Evolutionary conservation across 2,797 vertebrate genomes (phyloP), one percentile per base, ranked within the genome.

Genomic region (Heteromormyrus szaboi): DNA sequence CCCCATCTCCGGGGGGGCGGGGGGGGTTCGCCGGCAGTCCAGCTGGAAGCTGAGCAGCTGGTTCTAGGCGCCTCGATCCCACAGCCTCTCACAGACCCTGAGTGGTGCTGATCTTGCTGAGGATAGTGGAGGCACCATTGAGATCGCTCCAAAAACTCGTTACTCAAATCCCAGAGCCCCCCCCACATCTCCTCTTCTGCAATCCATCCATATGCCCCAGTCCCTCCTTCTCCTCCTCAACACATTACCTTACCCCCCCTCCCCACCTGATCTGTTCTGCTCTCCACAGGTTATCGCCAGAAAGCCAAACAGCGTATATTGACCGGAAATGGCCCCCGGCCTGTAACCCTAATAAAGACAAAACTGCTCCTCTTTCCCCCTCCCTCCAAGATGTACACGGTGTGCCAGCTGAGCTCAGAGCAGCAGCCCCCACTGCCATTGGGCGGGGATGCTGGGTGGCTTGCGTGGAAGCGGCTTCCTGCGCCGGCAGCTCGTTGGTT

Each of bases 281-380:
- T 33, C 81, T 25, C 22, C 48, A 50, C 83, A 50, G 46, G 46
- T 72, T 59, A 65, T 86, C 91, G 90, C 91, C 88, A 53, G 90
- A 90, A 90, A 89, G 88, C 91, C 88, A 90, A 92, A 89, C 88
- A 89, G 90, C 87, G 85, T 68, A 93, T 92, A 93, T 90, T 93
- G 87, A 91, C 91, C 90, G 65, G 88, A 90, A 90, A 92, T 87
- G 89, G 89, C 92, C 91, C 90, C 88, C 25, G 37, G 91, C 89
- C 91, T 83, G 81, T 54, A 85, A 85, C 44, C 86, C 87, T 92
- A 92, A 92, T 92, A 85, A 93, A 91, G 89, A 93, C 89, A 88
- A 91, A 93, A 91, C 89, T 88, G 89, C 90, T 92, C 91, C 48
- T 53, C 62, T 86, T 56, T n/a, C 53, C 37, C 72, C 53, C 51